phyloP scores from a whole-genome alignment of 37 sponge, comb jelly and placozoan genomes.

The Eunapius fragilis region DNA sequence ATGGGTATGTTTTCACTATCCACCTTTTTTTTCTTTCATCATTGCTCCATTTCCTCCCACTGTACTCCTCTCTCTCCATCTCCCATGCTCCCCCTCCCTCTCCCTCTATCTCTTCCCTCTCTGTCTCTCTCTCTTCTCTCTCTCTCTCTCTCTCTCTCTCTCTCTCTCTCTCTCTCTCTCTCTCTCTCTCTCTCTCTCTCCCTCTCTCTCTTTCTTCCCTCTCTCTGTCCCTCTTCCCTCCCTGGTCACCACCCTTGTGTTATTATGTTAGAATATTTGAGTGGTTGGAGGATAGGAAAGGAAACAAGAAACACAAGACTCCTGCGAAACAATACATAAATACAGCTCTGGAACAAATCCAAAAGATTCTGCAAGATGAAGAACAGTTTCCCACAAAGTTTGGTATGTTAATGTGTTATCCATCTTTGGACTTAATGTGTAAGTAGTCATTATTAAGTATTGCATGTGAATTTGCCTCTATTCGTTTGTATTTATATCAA shows the following conservation, averaged over 20 bases:
- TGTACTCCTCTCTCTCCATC: too few relatives aligned
- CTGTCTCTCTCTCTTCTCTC: neutral
- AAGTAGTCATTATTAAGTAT: neutral
- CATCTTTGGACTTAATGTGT: neutral
- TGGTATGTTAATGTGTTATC: constrained; percentile 69
- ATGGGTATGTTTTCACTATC: too few relatives aligned
- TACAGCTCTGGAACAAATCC: constrained; percentile 69
- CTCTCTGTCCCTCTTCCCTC: neutral
- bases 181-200: neutral
- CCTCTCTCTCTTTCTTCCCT: neutral
- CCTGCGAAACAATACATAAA: constrained; percentile 82
- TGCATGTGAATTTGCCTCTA: too few relatives aligned
- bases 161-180: neutral
- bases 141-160: neutral
- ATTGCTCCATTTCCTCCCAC: too few relatives aligned
- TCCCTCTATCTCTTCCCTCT: too few relatives aligned
- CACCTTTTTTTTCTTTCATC: neutral
- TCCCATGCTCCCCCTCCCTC: too few relatives aligned
- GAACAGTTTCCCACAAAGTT: constrained; percentile 83
- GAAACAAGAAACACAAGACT: constrained; percentile 60
- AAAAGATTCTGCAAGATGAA: constrained; percentile 77
- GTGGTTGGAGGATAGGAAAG: constrained; percentile 60
- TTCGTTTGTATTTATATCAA: too few relatives aligned
- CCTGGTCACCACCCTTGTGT: neutral
- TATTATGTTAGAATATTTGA: constrained; percentile 50